These are phyloP conservation scores for Scaptomyza hsui DNA, from an alignment of 1,140 invertebrate species.

Conservation along the genomic window DNA sequence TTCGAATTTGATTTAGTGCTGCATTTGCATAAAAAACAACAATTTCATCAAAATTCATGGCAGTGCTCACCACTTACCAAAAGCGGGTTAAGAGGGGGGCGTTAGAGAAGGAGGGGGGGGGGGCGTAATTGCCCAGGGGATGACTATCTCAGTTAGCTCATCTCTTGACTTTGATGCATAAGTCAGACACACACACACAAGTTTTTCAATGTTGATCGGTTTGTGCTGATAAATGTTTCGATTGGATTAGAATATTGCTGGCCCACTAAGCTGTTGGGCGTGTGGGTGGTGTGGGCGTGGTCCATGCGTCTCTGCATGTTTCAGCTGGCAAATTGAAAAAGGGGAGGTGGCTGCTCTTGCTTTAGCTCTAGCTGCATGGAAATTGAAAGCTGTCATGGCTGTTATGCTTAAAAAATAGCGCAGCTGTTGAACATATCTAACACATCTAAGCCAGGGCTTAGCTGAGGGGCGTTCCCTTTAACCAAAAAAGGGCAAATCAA, in stretches of 20 bases:
- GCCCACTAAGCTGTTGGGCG: constrained; percentile 66
- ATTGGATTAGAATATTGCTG: constrained; percentile 75
- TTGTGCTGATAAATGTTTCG: constrained; percentile 74
- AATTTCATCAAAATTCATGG: constrained; percentile 69
- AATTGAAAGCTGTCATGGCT: constrained; percentile 75
- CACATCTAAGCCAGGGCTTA: constrained; percentile 77
- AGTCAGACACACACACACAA: constrained; percentile 78
- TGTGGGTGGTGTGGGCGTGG: constrained; percentile 64
- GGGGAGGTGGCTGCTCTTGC: constrained; percentile 16
- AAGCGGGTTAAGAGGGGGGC: not conserved
- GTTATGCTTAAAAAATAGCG: constrained; percentile 59
- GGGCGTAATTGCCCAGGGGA: constrained; percentile 54
- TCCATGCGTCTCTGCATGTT: constrained; percentile 40
- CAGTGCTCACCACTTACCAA: not conserved
- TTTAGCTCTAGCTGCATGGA: constrained; percentile 38
- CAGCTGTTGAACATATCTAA: constrained; percentile 81
- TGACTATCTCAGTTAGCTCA: constrained; percentile 53
- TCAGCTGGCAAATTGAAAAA: constrained; percentile 68
- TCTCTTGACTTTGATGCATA: constrained; percentile 78
- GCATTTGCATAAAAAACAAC: constrained; percentile 72
- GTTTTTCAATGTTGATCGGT: constrained; percentile 70
- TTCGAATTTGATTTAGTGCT: constrained; percentile 75
- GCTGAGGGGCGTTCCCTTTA: constrained; percentile 30
- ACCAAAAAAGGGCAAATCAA: constrained; percentile 9
- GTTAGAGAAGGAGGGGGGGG: constrained; percentile 3